Evolutionary conservation across 2,113 vertebrate species (phyloP), one percentile per base, ranked within the genome.

Genomic region (Procavia capensis): DNA sequence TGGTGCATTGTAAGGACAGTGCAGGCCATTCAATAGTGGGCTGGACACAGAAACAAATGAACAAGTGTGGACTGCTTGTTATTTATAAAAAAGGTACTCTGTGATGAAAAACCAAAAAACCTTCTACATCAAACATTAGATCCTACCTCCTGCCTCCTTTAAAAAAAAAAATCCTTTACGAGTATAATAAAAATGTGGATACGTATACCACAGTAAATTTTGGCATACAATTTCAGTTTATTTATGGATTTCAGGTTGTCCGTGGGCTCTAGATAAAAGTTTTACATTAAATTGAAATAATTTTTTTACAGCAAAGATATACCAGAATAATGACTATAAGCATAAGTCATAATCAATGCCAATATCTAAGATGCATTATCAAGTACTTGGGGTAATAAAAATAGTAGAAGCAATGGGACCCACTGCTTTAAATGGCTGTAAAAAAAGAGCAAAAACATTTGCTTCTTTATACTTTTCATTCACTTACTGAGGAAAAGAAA

Each of bases 321-420:
- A 2, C 9, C 29, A n/a, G 34, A 11, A 83, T 47, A n/a, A 54
- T 19, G 45, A 79, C 24, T 2, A n/a, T 79, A 59, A 70, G 61
- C 19, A 83, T 11, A 85, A 85, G 89, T 54, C 66, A 27, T 29
- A 91, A 68, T 22, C n/a, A 13, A n/a, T 72, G 8, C 81, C 34
- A 72, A 45, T 47, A 76, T 70, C 13, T 47, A 72, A 93, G n/a
- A 45, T 75, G 31, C 6, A 31, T 7, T 57, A 63, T 45, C 41
- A 81, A 20, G 6, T 78, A 68, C 61, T 72, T 29, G 59, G 36
- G 27, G 45, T 64, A 20, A 13, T 1, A 63, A 76, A 75, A 45
- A 27, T 1, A 7, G 5, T 4, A 5, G 20, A 11, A 31, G 2
- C 16, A 7, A 36, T 1, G 25, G 64, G 20, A 19, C 20, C 3